These are phyloP conservation scores for Donacobius atricapilla DNA, from an alignment of 2,113 vertebrate species.

Conservation along the genomic window DNA sequence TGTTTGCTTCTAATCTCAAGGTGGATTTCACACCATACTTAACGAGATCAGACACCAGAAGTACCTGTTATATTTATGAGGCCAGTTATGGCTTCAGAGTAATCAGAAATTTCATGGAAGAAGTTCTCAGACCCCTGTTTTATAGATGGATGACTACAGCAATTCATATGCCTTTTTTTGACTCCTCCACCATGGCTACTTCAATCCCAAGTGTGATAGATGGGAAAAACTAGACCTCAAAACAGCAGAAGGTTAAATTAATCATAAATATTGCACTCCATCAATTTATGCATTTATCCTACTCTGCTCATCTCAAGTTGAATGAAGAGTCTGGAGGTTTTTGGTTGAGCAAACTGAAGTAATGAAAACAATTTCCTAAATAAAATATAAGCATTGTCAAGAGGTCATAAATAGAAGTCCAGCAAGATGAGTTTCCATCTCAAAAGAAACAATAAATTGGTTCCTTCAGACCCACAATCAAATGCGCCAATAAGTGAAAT, in stretches of 20 bases:
- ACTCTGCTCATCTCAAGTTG: not conserved
- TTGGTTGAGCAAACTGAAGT: slow-evolving; percentile 34
- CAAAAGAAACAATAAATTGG: slow-evolving; percentile 49
- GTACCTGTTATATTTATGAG: not conserved
- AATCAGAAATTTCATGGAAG: not conserved
- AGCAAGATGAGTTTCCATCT: slow-evolving; percentile 26
- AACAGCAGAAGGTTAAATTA: not conserved
- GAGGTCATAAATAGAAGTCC: slow-evolving; percentile 36
- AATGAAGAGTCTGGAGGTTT: slow-evolving; percentile 2
- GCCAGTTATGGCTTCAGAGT: not conserved
- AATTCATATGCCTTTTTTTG: not conserved
- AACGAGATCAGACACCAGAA: not conserved
- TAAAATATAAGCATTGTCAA: slow-evolving; percentile 41
- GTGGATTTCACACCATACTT: not conserved
- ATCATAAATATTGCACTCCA: not conserved
- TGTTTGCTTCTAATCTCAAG: not conserved
- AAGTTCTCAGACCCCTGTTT: not conserved
- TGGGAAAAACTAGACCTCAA: not conserved
- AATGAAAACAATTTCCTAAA: slow-evolving; percentile 51
- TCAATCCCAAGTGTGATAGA: not conserved
- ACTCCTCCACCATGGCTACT: not conserved
- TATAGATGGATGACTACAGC: not conserved
- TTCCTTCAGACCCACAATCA: slow-evolving; percentile 27
- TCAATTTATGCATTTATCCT: slow-evolving; percentile 13
- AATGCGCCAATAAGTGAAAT: not conserved